Evolutionary conservation across 1,140 invertebrate genomes (phyloP).

Genomic region (Bicyclus anynana): DNA sequence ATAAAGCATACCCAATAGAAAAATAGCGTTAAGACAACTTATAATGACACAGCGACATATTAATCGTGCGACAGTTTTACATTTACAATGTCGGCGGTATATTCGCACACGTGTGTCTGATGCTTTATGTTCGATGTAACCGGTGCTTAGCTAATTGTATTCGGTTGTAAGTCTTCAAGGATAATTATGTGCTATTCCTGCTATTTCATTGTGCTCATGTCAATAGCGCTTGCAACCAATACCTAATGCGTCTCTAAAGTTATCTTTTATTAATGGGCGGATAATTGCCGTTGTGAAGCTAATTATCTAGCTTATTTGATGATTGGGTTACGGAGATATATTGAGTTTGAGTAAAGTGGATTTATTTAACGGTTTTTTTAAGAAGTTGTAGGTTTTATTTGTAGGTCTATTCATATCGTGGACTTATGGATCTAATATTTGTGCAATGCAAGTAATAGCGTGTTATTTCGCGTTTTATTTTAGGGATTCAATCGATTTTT

Average conservation of each 20-base stretch:
- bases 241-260: constrained; percentile 52
- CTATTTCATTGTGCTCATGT: constrained; percentile 64
- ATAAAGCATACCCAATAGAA: too few relatives aligned
- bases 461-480: too few relatives aligned
- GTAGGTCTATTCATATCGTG: too few relatives aligned
- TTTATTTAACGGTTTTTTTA: too few relatives aligned
- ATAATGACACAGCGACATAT: neutral
- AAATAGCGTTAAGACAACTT: too few relatives aligned
- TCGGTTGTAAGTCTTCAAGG: constrained; percentile 37
- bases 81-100: too few relatives aligned
- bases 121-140: constrained; percentile 17
- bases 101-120: neutral
- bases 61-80: too few relatives aligned
- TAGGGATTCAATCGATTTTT: too few relatives aligned
- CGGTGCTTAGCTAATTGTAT: constrained; percentile 58
- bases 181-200: constrained; percentile 64
- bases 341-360: neutral
- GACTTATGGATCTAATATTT: too few relatives aligned
- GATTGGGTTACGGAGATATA: constrained; percentile 9
- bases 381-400: too few relatives aligned
- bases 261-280: constrained; percentile 58
- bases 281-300: constrained; percentile 48
- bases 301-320: constrained; percentile 31
- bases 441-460: too few relatives aligned
- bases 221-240: constrained; percentile 46